These are phyloP conservation scores for Myathropa florea DNA, from an alignment of 2,888 invertebrate species.

Conservation along the genomic window DNA sequence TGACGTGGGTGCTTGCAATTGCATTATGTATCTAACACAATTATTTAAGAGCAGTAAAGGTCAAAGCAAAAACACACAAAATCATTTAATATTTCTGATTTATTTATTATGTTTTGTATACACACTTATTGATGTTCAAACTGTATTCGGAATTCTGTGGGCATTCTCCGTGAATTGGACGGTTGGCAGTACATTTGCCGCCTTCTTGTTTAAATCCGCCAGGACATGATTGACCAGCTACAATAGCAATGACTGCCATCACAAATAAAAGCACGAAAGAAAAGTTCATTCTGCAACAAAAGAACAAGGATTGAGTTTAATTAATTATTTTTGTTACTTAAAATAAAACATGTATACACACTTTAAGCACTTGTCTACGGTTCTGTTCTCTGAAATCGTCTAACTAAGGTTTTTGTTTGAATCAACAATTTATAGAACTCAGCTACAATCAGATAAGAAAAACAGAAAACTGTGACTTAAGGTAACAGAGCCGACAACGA, in stretches of 20 bases:
- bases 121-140: conserved; percentile 76
- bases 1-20: not conserved
- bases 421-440: not conserved
- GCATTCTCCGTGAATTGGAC: conserved; percentile 77
- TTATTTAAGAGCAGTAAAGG: not conserved
- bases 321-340: not conserved
- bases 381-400: not conserved
- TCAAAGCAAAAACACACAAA: not conserved
- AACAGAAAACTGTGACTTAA: not conserved
- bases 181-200: conserved; percentile 73
- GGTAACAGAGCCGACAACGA: not conserved
- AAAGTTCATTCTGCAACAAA: conserved; percentile 75
- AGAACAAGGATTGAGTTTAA: not conserved
- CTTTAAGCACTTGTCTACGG: conserved; percentile 16
- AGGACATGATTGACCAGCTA: conserved; percentile 74
- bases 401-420: not conserved
- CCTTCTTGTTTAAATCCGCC: conserved; percentile 71
- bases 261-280: conserved; percentile 74
- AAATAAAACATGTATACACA: not conserved
- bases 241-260: conserved; percentile 74
- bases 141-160: conserved; percentile 75
- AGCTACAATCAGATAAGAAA: not conserved
- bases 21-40: not conserved
- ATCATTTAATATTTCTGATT: not conserved
- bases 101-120: conserved; percentile 70